Conservation (phyloP, 92 coral and sea anemone species). For the Epizoanthus rinbou region DNA sequence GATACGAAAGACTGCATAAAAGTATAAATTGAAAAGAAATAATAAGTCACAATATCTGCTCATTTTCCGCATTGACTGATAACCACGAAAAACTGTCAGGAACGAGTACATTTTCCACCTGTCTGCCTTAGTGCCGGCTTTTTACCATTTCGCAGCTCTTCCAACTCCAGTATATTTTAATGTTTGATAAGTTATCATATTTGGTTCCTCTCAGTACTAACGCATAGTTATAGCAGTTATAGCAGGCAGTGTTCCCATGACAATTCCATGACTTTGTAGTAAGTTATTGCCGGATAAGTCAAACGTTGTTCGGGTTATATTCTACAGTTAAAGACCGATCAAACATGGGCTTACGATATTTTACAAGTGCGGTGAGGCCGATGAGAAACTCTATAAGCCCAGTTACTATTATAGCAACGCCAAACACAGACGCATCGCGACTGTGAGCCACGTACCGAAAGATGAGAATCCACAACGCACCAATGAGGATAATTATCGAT, state of each 20-base stretch:
- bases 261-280: neutral
- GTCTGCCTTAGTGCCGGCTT: no score
- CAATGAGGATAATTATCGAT: slow-evolving; percentile 31
- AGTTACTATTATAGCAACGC: slow-evolving; percentile 36
- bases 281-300: neutral
- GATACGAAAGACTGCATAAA: no score
- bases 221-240: neutral
- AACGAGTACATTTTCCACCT: no score
- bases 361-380: slow-evolving; percentile 35
- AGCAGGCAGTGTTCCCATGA: neutral
- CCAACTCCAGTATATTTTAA: no score
- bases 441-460: slow-evolving; percentile 37
- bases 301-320: slow-evolving; percentile 19
- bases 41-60: no score
- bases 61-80: no score
- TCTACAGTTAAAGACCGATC: slow-evolving; percentile 15
- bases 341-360: slow-evolving; percentile 32
- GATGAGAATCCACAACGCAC: slow-evolving; percentile 41
- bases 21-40: no score
- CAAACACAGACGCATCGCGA: slow-evolving; percentile 25
- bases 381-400: slow-evolving; percentile 31
- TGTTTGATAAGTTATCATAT: neutral
- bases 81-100: no score
- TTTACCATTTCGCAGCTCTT: no score
- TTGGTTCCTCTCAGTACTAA: neutral